A percentile compares a stretch with the other conserved stretches of the same genome.
phyloP scores from a whole-genome alignment of 2,888 invertebrate species.

The Saturnia pavonia region DNA sequence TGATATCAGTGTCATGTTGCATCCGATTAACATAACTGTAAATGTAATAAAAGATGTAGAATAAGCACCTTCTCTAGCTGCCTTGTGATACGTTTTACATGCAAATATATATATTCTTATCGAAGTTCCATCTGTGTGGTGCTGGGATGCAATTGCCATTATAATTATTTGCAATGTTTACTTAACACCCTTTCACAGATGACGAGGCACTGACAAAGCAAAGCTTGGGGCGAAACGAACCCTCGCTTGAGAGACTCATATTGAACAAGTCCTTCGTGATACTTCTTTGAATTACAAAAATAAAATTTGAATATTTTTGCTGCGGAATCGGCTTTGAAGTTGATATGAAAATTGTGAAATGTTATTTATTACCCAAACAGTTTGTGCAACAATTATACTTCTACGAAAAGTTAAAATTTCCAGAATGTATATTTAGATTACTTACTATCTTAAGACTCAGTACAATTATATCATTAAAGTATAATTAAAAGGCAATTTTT shows the following conservation, averaged over 20 bases:
- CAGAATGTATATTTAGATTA: neutral
- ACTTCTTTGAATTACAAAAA: neutral
- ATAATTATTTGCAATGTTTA: slow-evolving; percentile 83
- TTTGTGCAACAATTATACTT: neutral
- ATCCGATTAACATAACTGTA: slow-evolving; percentile 73
- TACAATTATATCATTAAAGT: neutral
- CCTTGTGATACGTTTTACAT: slow-evolving; percentile 67
- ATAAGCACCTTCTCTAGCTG: slow-evolving; percentile 61
- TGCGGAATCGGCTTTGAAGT: neutral
- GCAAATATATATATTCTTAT: slow-evolving; percentile 75
- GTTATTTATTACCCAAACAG: neutral
- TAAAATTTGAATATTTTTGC: slow-evolving; percentile 4
- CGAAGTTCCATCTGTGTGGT: slow-evolving; percentile 62
- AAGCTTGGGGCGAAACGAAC: slow-evolving; percentile 49
- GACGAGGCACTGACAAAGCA: slow-evolving; percentile 73
- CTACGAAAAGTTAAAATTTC: neutral
- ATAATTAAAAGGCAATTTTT: neutral
- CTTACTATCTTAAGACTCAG: neutral
- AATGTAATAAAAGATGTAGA: slow-evolving; percentile 62
- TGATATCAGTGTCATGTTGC: slow-evolving; percentile 80
- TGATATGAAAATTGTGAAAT: neutral
- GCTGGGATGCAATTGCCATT: slow-evolving; percentile 74
- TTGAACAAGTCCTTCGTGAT: slow-evolving; percentile 5
- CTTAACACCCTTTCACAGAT: slow-evolving; percentile 83
- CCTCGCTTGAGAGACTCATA: slow-evolving; percentile 32